Percentiles rank a stretch among this genome's conserved stretches.
Evolutionary conservation across 2,113 vertebrate genomes (phyloP).

Genomic region (Anhinga rufa): DNA sequence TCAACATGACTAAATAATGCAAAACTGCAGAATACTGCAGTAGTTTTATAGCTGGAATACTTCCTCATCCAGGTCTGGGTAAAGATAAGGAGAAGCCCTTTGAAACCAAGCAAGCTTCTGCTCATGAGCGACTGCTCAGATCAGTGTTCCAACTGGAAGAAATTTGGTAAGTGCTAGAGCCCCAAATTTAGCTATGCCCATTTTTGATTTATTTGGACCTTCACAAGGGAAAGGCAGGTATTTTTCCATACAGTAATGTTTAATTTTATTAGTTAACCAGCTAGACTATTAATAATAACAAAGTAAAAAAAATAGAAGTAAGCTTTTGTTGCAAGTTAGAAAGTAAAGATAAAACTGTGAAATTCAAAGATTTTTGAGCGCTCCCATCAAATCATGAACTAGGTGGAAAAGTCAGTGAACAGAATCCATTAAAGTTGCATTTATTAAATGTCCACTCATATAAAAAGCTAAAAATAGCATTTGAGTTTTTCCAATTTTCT

Average conservation of each 20-base stretch:
- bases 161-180: background rate
- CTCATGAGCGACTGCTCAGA: background rate
- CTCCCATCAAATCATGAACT: background rate
- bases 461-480: slow-evolving; percentile 63
- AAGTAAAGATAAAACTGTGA: slow-evolving; percentile 31
- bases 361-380: background rate
- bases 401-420: slow-evolving; percentile 32
- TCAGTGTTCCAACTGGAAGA: background rate
- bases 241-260: slow-evolving; percentile 13
- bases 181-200: background rate
- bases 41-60: background rate
- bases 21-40: background rate
- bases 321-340: slow-evolving; percentile 3
- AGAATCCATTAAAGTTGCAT: slow-evolving; percentile 48
- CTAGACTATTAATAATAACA: background rate
- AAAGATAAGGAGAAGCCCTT: background rate
- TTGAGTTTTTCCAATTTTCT: slow-evolving; percentile 46
- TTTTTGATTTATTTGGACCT: slow-evolving; percentile 28
- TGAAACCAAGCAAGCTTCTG: background rate
- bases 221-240: background rate
- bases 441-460: slow-evolving; percentile 62
- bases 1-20: background rate
- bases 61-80: background rate
- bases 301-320: background rate
- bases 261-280: slow-evolving; percentile 20